Evolutionary conservation across 2,888 invertebrate genomes (phyloP), one percentile per base, ranked within the genome.

Genomic region (Pegoplata infirma): DNA sequence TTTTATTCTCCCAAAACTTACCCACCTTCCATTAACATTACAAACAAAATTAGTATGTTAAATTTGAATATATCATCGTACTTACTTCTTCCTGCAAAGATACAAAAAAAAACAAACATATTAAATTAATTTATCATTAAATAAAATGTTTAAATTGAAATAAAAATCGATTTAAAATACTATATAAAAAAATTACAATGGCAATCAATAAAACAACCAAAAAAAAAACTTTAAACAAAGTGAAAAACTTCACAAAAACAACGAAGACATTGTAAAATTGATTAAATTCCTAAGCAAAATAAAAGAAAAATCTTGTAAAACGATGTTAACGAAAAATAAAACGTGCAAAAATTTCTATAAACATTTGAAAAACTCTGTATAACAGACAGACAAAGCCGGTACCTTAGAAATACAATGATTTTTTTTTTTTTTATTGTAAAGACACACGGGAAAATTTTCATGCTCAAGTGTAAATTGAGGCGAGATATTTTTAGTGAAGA

Each of bases 11-110:
- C n/a, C 19, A 21, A 21, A 61, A 61, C 63, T 63, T 49, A 63
- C 63, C 63, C 19, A 14, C 1, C 16, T 21, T n/a, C n/a, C 21
- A 3, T 12, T 12, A 21, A 53, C 2, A 47, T 2, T 23, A n/a
- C 10, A 17, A 53, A 36, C 12, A 53, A 40, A 64, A 51, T 21
- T 8, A 40, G 14, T 51, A 51, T 10, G 5, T 28, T 16, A 28
- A 28, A 25, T 12, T 32, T 17, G 14, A 5, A 8, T 4, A 32
- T n/a, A 23, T 5, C 23, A 28, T 19, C 6, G 32, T 86, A 89
- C 89, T 89, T 88, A 89, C 89, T 89, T 89, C 89, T 84, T 84
- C 89, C 89, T 89, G 89, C 32, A 89, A 89, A 58, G 84, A 87
- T n/a, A n/a, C n/a, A 61, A 88, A 78, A 56, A 80, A 84, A 72